Base-by-base conservation (phyloP, 2,113 vertebrate species). In the Pituophis catenifer region DNA sequence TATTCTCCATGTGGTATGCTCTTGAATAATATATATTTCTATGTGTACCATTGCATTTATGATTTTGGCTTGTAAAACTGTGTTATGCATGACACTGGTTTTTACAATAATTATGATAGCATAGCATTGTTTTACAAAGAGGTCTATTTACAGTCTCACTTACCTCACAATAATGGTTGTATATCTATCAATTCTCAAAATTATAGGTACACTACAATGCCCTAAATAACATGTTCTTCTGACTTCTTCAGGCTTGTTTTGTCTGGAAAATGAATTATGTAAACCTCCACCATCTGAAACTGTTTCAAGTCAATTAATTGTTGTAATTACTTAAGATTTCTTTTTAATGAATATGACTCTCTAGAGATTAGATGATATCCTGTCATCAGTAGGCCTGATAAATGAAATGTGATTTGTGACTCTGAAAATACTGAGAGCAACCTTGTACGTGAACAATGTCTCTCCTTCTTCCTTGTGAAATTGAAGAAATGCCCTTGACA, bases 321-420 rank as follows among this genome's bases (percentile, higher is more conserved):
- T 98, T 98, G 98, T 98, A 98, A 98, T 98, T 98, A 98, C 98
- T 98, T 98, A 98, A 98, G 98, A 98, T 98, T 98, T 98, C 98
- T 98, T 98, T 98, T 98, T 98, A 98, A 98, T 98, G 98, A 98
- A 98, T 98, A 98, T 97, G 97, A 97, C 97, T 98, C 98, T 98
- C 98, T 91, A 1, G 98, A 97, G 98, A 98, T 97, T 97, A 96
- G 94, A 98, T 98, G 97, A 98, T 98, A 98, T 97, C 97, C 98
- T 98, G 98, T 98, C 98, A 98, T 98, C 97, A 97, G 97, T 97
- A 97, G 96, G 95, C 96, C 97, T 98, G 98, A 98, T 98, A 98
- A 98, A 98, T 98, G 97, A 98, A 98, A 98, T 98, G 97, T 97
- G 98, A 98, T 98, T 98, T 98, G 98, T 98, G 97, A 94, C 97